Evolutionary conservation across 2,888 invertebrate genomes (phyloP), one percentile per base, ranked within the genome.

Genomic region (Pristionchus exspectatus): DNA sequence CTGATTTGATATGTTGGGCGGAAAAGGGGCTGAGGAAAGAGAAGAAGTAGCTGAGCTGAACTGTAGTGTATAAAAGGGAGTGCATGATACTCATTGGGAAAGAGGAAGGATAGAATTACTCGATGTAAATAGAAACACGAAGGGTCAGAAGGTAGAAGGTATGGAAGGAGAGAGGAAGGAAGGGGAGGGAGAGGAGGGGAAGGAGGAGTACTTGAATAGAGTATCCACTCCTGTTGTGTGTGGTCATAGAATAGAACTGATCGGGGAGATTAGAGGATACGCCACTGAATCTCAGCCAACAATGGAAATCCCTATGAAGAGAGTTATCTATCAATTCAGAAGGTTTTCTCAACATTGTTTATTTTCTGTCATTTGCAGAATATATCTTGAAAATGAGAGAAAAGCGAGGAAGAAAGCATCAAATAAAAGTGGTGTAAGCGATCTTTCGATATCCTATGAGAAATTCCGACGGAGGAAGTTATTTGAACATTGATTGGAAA

Each of bases 101-200:
- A 54, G 38, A 81, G 81, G 81, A 81, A 81, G 81, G 81, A 81
- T 81, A 81, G 81, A 81, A 81, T 81, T 81, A 81, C 81, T 81
- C 2, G 81, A 81, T 81, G 81, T 81, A 81, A 81, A 81, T 81
- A 81, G 81, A 81, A 81, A n/a, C 81, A 54, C 27, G 81, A 81
- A 14, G 81, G 81, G 81, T 81, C 81, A 81, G 81, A 81, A 81
- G 81, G 81, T 81, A 50, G 50, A 33, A 69, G 27, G 87, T 33
- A 66, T 59, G 59, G 69, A 59, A 27, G 87, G 24, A 87, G 24
- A 44, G 38, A n/a, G 21, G 33, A 54, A n/a, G 50, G 50, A 10
- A n/a, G 87, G 69, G 87, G 18, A n/a, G 12, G 66, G 44, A 18
- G 27, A 30, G 38, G 38, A 18, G 44, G 50, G n/a, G 44, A n/a